These are phyloP conservation scores for Leptothorax acervorum DNA, from an alignment of 2,888 invertebrate species.

Conservation along the genomic window DNA sequence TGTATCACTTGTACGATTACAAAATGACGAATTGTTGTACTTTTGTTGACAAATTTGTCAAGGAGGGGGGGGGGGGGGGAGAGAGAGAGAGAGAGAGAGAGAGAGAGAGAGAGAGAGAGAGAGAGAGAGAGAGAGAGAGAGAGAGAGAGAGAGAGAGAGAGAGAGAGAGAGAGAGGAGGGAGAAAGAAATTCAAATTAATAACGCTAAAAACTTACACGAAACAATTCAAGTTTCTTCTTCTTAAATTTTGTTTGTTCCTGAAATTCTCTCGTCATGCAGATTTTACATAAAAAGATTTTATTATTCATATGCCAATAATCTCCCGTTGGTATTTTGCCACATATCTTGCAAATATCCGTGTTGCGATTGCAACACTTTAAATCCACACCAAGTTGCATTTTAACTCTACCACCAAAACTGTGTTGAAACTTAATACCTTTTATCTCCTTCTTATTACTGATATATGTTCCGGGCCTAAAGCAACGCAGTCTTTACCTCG, in stretches of 20 bases:
- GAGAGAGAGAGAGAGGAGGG: too few relatives aligned
- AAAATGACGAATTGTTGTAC: too few relatives aligned
- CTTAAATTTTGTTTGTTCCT: slow-evolving; percentile 76
- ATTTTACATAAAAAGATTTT: slow-evolving; percentile 84
- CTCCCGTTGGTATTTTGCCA: slow-evolving; percentile 83
- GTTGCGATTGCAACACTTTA: slow-evolving; percentile 84
- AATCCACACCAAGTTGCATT: slow-evolving; percentile 85
- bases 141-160: too few relatives aligned
- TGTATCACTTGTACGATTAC: too few relatives aligned
- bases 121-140: too few relatives aligned
- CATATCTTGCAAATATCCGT: slow-evolving; percentile 85
- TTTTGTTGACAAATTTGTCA: too few relatives aligned
- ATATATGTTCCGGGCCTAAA: slow-evolving; percentile 80
- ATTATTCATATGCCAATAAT: slow-evolving; percentile 86
- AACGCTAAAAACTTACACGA: slow-evolving; percentile 47
- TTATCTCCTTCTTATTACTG: slow-evolving; percentile 58
- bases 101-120: too few relatives aligned
- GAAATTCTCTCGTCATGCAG: slow-evolving; percentile 84
- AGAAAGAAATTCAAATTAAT: neutral
- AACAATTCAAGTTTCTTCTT: slow-evolving; percentile 60
- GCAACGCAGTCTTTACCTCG: slow-evolving; percentile 38
- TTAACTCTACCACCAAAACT: slow-evolving; percentile 85
- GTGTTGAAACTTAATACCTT: slow-evolving; percentile 82
- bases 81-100: too few relatives aligned
- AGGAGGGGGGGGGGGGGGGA: too few relatives aligned